A percentile compares a stretch with the other conserved stretches of the same genome.
Evolutionary conservation across 23 tunicate species (phyloP).

Genomic region (Phallusia fumigata): DNA sequence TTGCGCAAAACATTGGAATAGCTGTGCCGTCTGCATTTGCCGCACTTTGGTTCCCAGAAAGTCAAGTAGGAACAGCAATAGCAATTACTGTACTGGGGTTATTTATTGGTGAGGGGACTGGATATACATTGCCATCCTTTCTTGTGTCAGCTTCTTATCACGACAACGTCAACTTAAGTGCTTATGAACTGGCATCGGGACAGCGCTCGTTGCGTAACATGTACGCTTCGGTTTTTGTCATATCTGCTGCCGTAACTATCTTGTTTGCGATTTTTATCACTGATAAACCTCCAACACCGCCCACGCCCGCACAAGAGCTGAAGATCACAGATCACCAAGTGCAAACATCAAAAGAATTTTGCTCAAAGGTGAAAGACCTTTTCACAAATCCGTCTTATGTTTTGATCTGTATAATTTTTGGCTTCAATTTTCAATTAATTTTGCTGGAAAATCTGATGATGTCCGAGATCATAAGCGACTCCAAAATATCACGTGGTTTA

Average conservation of each 20-base stretch:
- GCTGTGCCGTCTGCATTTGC: no score
- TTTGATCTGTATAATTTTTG: neutral
- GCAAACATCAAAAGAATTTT: neutral
- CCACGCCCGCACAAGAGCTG: neutral
- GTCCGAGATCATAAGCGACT: neutral
- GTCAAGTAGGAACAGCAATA: no score
- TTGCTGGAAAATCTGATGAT: neutral
- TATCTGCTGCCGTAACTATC: neutral
- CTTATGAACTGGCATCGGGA: no score
- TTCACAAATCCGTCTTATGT: neutral
- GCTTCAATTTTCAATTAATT: neutral
- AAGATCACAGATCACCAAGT: neutral
- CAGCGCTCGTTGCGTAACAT: no score
- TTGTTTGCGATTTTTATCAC: neutral
- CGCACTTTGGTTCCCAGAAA: no score
- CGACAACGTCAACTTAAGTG: no score
- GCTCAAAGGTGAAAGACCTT: neutral
- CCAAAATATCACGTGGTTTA: neutral
- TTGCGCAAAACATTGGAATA: no score
- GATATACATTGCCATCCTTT: no score
- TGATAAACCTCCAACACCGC: slow-evolving; percentile 4
- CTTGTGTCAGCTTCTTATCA: no score
- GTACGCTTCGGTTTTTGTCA: no score
- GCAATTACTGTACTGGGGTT: no score
- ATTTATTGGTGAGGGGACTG: no score